phyloP scores from a whole-genome alignment of 2,797 vertebrate species.

The Protonibea diacanthus region DNA sequence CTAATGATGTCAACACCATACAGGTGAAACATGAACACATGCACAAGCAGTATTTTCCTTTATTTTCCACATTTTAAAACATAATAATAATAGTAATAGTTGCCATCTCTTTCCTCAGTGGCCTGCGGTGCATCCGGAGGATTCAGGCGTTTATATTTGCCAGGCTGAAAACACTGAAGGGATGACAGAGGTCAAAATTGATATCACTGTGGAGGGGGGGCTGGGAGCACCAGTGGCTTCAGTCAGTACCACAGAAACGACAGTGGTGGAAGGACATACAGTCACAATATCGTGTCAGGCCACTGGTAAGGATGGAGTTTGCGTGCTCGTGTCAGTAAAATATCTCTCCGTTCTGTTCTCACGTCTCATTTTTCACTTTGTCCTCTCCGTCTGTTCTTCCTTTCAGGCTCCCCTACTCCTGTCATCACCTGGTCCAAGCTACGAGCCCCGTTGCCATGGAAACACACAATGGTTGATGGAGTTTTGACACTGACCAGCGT shows the following conservation, averaged over 20 bases:
- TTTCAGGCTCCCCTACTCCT: slow-evolving; percentile 89
- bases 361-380: not conserved
- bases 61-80: not conserved
- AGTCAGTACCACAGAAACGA: slow-evolving; percentile 76
- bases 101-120: slow-evolving; percentile 81
- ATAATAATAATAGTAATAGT: not conserved
- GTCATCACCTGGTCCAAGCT: slow-evolving; percentile 94
- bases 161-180: slow-evolving; percentile 89
- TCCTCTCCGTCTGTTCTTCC: not conserved
- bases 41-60: not conserved
- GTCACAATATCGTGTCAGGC: slow-evolving; percentile 89
- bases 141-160: slow-evolving; percentile 91
- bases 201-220: slow-evolving; percentile 82
- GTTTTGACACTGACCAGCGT: slow-evolving; percentile 88
- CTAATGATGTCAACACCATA: slow-evolving; percentile 84
- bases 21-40: slow-evolving; percentile 58
- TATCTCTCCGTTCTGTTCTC: not conserved
- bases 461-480: slow-evolving; percentile 86
- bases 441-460: slow-evolving; percentile 94
- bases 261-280: slow-evolving; percentile 86
- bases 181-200: slow-evolving; percentile 85
- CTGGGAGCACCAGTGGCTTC: slow-evolving; percentile 80
- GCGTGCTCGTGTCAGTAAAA: not conserved
- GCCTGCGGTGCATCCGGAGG: slow-evolving; percentile 80
- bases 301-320: slow-evolving; percentile 81